phyloP scores from a whole-genome alignment of 1,140 invertebrate species.

The Dinothrombium tinctorium region DNA sequence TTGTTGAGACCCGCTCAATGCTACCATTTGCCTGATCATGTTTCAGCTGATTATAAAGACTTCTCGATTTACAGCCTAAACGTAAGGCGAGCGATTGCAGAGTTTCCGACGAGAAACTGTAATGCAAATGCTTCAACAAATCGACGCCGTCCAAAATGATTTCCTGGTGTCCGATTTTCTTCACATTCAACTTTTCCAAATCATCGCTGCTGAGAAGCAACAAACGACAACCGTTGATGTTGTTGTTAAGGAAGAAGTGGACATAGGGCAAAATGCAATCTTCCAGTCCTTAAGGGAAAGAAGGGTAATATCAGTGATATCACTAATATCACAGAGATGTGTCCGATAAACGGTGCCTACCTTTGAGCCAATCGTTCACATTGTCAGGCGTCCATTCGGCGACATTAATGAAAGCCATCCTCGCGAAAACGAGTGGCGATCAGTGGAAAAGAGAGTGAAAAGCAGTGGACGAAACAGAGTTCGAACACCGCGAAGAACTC shows the following conservation, averaged over 20 bases:
- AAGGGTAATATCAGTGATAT: background rate
- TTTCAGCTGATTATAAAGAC: conserved; percentile 41
- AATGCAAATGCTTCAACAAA: conserved; percentile 62
- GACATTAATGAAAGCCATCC: conserved; percentile 41
- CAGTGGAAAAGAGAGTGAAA: no score
- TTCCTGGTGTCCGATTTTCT: conserved; percentile 72
- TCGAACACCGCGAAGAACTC: no score
- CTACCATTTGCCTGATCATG: conserved; percentile 1
- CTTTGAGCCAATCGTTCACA: conserved; percentile 76
- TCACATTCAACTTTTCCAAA: conserved; percentile 55
- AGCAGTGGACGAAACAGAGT: no score
- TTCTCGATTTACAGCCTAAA: conserved; percentile 53
- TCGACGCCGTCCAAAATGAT: conserved; percentile 70
- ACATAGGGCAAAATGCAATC: conserved; percentile 52
- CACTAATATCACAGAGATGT: no score
- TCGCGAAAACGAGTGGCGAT: no score
- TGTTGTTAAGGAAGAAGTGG: conserved; percentile 49
- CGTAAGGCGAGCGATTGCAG: conserved; percentile 60
- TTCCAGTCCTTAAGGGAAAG: conserved; percentile 32
- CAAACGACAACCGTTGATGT: conserved; percentile 53
- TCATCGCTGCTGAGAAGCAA: conserved; percentile 59
- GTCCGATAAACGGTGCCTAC: no score
- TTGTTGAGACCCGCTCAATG: conserved; percentile 35
- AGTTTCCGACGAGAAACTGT: conserved; percentile 68
- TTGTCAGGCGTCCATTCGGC: conserved; percentile 77